A percentile compares a stretch with the other conserved stretches of the same genome.
Conservation (phyloP, 92 coral and sea anemone species). For the Parazoanthus atlanticus region DNA sequence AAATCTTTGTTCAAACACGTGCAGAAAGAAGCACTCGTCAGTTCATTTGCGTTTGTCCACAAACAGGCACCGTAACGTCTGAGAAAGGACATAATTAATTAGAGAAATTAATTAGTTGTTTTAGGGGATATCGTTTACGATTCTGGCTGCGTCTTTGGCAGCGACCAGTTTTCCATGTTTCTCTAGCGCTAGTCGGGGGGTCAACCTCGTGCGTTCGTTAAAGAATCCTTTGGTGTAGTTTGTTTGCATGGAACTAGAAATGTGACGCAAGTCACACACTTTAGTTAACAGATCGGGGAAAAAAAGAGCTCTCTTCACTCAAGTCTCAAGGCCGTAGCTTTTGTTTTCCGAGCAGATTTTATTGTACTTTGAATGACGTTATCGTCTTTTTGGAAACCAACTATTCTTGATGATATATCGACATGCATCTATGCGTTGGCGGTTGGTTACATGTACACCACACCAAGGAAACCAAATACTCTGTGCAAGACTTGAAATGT, state of each 20-base stretch:
- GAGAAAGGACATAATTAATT: slow-evolving; percentile 26
- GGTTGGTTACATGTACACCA: background rate
- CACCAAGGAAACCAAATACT: background rate
- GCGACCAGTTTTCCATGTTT: background rate
- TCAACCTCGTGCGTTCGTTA: background rate
- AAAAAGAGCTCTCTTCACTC: too few relatives aligned
- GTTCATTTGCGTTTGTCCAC: slow-evolving; percentile 23
- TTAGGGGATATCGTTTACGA: background rate
- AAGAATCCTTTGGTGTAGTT: background rate
- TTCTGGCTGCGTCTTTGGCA: background rate
- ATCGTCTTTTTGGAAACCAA: background rate
- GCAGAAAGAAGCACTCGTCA: slow-evolving; percentile 10
- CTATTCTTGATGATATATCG: too few relatives aligned
- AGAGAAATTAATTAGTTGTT: slow-evolving; percentile 39
- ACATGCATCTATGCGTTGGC: background rate
- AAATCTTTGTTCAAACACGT: background rate
- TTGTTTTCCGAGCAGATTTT: slow-evolving; percentile 1
- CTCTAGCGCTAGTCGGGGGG: background rate
- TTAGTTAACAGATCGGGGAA: background rate
- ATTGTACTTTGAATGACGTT: background rate
- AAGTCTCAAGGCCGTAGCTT: background rate
- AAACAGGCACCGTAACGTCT: slow-evolving; percentile 40
- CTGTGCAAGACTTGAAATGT: background rate
- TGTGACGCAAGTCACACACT: background rate
- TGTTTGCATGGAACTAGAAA: slow-evolving; percentile 1